These are phyloP conservation scores for Drosophila cardini DNA, from an alignment of 1,140 invertebrate genomes.

Conservation along the genomic window DNA sequence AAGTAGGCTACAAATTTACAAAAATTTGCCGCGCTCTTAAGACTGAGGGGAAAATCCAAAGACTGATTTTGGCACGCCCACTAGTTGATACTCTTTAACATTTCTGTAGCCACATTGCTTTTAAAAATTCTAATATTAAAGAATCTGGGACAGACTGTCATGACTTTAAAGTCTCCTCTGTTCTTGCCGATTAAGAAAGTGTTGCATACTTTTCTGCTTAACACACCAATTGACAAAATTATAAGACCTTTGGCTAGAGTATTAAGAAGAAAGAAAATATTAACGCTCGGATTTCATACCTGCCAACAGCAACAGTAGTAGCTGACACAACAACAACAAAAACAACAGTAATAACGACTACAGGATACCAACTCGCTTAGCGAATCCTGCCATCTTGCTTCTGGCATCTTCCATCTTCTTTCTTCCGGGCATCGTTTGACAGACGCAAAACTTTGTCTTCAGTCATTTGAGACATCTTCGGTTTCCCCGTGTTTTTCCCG, in stretches of 20 bases:
- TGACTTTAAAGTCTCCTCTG: too few species aligned
- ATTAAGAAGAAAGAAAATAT: constrained; percentile 50
- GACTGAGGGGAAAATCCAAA: too few species aligned
- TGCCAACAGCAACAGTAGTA: constrained; percentile 23
- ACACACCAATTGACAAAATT: too few species aligned
- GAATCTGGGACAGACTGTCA: too few species aligned
- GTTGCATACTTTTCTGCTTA: too few species aligned
- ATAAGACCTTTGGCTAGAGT: too few species aligned
- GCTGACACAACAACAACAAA: neutral
- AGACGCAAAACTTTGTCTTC: constrained; percentile 74
- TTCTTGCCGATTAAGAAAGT: too few species aligned
- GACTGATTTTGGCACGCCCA: too few species aligned
- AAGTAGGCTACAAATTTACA: constrained; percentile 70
- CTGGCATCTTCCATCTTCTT: constrained; percentile 21
- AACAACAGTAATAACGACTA: constrained; percentile 16
- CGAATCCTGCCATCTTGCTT: constrained; percentile 15
- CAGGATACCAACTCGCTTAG: constrained; percentile 15
- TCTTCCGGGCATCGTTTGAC: constrained; percentile 54
- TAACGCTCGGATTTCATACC: constrained; percentile 68
- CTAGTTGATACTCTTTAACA: too few species aligned
- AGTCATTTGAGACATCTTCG: constrained; percentile 54
- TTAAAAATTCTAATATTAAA: too few species aligned
- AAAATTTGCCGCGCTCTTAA: neutral
- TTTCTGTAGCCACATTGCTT: too few species aligned
- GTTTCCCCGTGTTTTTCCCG: constrained; percentile 22